Evolutionary conservation across 2,797 vertebrate genomes (phyloP).

Genomic region (Morelia viridis): DNA sequence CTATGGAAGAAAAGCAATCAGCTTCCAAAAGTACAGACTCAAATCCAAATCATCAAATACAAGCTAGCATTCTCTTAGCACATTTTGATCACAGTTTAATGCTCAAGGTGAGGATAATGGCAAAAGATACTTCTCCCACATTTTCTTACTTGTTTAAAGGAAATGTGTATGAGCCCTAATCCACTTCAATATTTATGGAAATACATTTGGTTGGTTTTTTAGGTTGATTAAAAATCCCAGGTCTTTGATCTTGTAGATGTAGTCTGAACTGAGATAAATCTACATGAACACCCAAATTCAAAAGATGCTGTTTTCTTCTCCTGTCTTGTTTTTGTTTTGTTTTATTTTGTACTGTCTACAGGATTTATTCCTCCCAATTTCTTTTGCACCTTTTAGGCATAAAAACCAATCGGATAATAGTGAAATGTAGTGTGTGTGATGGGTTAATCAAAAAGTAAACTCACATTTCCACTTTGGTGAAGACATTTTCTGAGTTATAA

Average conservation of each 20-base stretch:
- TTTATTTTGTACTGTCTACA: neutral
- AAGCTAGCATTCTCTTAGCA: neutral
- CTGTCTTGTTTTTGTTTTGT: neutral
- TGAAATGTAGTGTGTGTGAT: neutral
- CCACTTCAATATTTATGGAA: neutral
- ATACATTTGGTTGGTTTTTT: neutral
- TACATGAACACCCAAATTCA: neutral
- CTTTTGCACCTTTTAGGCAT: neutral
- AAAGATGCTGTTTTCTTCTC: neutral
- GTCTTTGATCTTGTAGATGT: neutral
- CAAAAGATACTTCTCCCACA: neutral
- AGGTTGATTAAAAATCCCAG: neutral
- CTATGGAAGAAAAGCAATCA: neutral
- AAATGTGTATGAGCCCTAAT: neutral
- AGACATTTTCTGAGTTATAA: neutral
- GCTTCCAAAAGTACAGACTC: neutral
- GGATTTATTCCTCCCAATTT: neutral
- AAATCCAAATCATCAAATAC: neutral
- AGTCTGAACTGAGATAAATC: neutral
- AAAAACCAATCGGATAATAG: neutral
- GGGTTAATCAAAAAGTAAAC: conserved; percentile 20
- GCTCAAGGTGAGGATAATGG: neutral
- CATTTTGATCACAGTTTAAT: neutral
- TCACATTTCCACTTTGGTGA: conserved; percentile 1
- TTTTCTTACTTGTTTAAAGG: neutral